A percentile compares a stretch with the other conserved stretches of the same genome.
Evolutionary conservation across 1,140 invertebrate species (phyloP).

Genomic region (Drosophila suzukii): DNA sequence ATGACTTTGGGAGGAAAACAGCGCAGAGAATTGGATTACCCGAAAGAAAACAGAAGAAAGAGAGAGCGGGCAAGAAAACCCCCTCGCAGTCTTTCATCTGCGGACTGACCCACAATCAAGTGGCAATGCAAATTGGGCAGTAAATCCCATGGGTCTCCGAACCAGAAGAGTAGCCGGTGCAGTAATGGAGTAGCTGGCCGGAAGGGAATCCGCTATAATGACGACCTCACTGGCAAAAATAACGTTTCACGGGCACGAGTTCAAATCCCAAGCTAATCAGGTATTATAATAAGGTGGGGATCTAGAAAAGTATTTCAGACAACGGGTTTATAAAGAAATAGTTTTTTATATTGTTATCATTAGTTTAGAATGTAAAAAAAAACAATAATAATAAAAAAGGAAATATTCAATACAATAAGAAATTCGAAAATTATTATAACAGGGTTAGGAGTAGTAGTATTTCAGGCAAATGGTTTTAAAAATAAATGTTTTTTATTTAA

Average conservation of each 20-base stretch:
- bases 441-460: no score
- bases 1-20: constrained; percentile 58
- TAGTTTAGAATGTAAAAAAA: no score
- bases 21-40: constrained; percentile 34
- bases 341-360: no score
- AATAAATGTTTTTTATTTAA: no score
- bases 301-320: no score
- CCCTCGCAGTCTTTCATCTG: constrained; percentile 19
- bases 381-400: no score
- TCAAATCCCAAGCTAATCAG: neutral
- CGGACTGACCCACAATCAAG: constrained; percentile 30
- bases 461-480: no score
- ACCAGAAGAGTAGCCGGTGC: neutral
- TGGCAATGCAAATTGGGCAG: constrained; percentile 19
- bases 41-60: neutral
- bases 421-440: no score
- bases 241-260: neutral
- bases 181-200: neutral
- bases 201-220: neutral
- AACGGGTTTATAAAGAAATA: no score
- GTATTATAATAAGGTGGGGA: no score
- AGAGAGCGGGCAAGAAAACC: neutral
- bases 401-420: no score
- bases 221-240: neutral
- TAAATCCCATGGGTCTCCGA: neutral